These are phyloP conservation scores for Parauchenoglanis punctatus DNA, from an alignment of 2,797 vertebrate species.

Conservation along the genomic window DNA sequence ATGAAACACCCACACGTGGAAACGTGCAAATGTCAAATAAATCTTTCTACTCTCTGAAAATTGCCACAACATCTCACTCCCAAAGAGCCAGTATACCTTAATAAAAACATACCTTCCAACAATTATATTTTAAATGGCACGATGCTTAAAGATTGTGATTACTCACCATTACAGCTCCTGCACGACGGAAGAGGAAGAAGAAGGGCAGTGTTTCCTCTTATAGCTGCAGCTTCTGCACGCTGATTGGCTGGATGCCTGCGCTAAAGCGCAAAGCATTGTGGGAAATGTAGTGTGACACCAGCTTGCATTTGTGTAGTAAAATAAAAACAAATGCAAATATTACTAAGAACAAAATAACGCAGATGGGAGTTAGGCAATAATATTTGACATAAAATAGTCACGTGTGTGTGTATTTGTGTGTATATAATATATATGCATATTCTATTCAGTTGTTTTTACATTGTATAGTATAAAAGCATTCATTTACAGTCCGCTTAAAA, in stretches of 20 bases:
- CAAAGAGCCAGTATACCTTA: fast-evolving
- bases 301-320: background rate
- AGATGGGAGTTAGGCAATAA: background rate
- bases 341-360: background rate
- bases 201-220: conserved; percentile 11
- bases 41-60: background rate
- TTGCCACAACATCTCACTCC: fast-evolving
- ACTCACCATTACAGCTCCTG: background rate
- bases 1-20: background rate
- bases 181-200: background rate
- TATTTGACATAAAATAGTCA: background rate
- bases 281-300: conserved; percentile 23
- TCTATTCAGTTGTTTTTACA: background rate
- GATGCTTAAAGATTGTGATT: background rate
- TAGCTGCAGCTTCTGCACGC: background rate
- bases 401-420: too few species aligned
- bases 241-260: conserved; percentile 21
- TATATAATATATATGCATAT: background rate
- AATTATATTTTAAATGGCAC: fast-evolving
- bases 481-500: background rate
- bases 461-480: background rate
- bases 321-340: background rate
- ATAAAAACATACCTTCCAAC: fast-evolving
- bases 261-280: background rate
- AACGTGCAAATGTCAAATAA: background rate